These are phyloP conservation scores for Antedon mediterranea DNA, from an alignment of 53 echinoderm and acorn worm genomes.

Conservation along the genomic window DNA sequence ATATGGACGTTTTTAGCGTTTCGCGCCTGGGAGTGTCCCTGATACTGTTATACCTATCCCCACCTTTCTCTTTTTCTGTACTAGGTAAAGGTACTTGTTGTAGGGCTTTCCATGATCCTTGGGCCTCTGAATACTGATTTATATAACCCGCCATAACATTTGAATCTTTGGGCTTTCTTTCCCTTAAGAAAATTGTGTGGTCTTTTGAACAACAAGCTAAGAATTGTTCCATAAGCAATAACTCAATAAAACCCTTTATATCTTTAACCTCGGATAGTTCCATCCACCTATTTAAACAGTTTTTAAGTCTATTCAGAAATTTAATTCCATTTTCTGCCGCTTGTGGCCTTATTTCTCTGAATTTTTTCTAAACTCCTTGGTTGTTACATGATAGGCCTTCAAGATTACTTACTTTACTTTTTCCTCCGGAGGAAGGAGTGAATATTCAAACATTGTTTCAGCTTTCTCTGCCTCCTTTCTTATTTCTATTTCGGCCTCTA, in stretches of 20 bases:
- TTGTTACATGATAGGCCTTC: slow-evolving; percentile 22
- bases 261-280: slow-evolving; percentile 13
- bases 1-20: no score
- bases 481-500: neutral
- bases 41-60: no score
- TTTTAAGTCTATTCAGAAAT: slow-evolving; percentile 17
- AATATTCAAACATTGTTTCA: slow-evolving; percentile 5
- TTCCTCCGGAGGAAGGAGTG: slow-evolving; percentile 23
- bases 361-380: slow-evolving; percentile 43
- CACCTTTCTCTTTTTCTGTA: no score
- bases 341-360: slow-evolving; percentile 17
- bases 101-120: neutral
- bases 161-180: slow-evolving; percentile 21
- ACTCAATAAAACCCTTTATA: slow-evolving; percentile 18
- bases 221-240: slow-evolving; percentile 35
- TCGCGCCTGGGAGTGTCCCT: no score
- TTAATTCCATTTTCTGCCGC: slow-evolving; percentile 22
- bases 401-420: slow-evolving; percentile 12
- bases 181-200: slow-evolving; percentile 27
- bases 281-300: slow-evolving; percentile 36
- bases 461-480: neutral
- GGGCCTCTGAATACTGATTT: slow-evolving; percentile 37
- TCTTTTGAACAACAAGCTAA: slow-evolving; percentile 31
- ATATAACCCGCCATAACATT: slow-evolving; percentile 15
- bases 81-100: no score